Percentiles rank a stretch among this genome's conserved stretches.
Evolutionary conservation across 2,888 invertebrate species (phyloP).

Genomic region (Clepsis dumicolana): DNA sequence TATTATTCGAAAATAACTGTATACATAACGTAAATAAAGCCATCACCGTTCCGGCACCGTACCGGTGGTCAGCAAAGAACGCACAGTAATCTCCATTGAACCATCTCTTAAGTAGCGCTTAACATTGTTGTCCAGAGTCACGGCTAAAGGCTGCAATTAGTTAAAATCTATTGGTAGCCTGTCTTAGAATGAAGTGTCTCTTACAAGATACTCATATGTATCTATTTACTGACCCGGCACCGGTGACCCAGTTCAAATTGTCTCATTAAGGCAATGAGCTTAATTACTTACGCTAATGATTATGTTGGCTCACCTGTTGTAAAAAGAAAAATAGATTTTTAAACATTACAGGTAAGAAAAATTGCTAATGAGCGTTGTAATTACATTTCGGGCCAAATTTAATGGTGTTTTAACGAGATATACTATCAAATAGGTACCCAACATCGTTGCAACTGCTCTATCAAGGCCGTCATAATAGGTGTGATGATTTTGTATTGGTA

Average conservation of each 20-base stretch:
- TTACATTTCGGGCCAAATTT: background rate
- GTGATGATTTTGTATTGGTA: background rate
- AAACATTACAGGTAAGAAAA: slow-evolving; percentile 1
- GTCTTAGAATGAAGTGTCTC: background rate
- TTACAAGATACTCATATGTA: slow-evolving; percentile 40
- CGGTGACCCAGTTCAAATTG: slow-evolving; percentile 60
- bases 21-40: background rate
- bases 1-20: too few relatives aligned
- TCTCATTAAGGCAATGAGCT: slow-evolving; percentile 65
- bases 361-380: slow-evolving; percentile 17
- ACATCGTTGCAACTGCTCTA: background rate
- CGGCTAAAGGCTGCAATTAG: slow-evolving; percentile 55
- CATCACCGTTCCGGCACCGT: background rate
- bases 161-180: slow-evolving; percentile 56
- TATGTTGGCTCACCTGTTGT: slow-evolving; percentile 43
- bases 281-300: slow-evolving; percentile 59
- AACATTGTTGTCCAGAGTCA: slow-evolving; percentile 43
- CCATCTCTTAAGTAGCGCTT: slow-evolving; percentile 40
- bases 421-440: background rate
- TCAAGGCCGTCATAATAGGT: background rate
- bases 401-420: slow-evolving; percentile 20
- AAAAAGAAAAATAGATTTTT: slow-evolving; percentile 9
- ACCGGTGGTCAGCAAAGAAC: too few relatives aligned
- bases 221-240: slow-evolving; percentile 46
- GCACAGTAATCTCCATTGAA: slow-evolving; percentile 4